These are phyloP conservation scores for Hydractinia echinata DNA, from an alignment of 30 jellyfish, hydroid and myxozoan genomes.

Conservation along the genomic window DNA sequence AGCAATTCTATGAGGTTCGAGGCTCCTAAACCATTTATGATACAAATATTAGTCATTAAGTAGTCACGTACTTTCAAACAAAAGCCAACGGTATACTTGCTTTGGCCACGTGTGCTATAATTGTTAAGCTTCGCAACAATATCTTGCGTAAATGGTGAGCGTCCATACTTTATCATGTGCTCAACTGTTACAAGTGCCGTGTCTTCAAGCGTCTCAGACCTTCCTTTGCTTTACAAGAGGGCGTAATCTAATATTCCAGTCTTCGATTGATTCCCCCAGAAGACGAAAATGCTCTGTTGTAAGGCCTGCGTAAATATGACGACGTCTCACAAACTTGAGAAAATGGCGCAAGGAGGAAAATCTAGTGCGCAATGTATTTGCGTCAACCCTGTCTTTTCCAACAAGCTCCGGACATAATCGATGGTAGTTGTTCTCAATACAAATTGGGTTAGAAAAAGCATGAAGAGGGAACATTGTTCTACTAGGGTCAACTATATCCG, in stretches of 20 bases:
- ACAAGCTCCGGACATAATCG: not conserved
- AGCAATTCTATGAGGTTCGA: constrained; percentile 20
- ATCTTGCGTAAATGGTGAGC: constrained; percentile 12
- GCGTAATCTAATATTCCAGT: constrained; percentile 20
- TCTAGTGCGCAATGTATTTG: constrained; percentile 2
- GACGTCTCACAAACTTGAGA: constrained; percentile 10
- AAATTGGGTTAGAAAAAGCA: constrained; percentile 5
- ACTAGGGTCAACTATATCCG: not conserved
- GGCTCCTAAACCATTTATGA: constrained; percentile 23
- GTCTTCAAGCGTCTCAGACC: not conserved
- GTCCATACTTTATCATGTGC: constrained; percentile 29
- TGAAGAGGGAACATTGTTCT: constrained; percentile 6
- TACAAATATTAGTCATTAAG: constrained; percentile 3
- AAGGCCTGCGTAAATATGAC: constrained; percentile 15
- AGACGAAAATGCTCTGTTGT: constrained; percentile 7
- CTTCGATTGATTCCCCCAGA: constrained; percentile 7
- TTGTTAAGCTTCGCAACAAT: not conserved
- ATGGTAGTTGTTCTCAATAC: constrained; percentile 19
- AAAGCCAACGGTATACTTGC: constrained; percentile 3
- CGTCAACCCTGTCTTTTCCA: constrained; percentile 23
- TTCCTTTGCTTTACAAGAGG: constrained; percentile 18
- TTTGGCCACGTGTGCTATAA: not conserved
- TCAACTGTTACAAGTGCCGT: not conserved
- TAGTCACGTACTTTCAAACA: constrained; percentile 31
- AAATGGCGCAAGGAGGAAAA: not conserved